Base-by-base conservation (phyloP, 2,888 invertebrate species). In the Papilio gigon region DNA sequence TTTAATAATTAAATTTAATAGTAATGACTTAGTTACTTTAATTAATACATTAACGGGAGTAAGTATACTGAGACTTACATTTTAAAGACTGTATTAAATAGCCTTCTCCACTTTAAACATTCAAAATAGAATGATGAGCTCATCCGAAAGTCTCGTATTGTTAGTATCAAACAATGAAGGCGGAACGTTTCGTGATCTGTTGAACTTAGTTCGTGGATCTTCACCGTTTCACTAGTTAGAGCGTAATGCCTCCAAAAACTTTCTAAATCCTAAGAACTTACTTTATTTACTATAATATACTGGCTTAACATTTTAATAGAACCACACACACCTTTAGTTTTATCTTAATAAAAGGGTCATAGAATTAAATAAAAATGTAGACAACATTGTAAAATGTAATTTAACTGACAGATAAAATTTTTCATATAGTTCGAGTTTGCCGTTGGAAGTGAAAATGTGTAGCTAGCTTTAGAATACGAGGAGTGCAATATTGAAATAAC, bases 211-310 rank as follows among this genome's bases (percentile, higher is more conserved):
- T 60, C 47, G 22, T 14, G 8, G 37, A 65, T 60, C 37, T 50
- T 66, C 60, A 66, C 47, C 1, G 47, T 17, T 66, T 44, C 60
- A 47, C 1, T 11, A 56, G 64, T 53, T 37, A 17, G 56, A 27
- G 47, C 59, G 65, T 20, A 58, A 65, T 25, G 44, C 44, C 47
- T 66, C 25, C 47, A 60, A 47, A 60, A 65, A 14, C 53, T 33
- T 35, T 1, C n/a, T n/a, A n/a, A n/a, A n/a, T n/a, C n/a, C n/a
- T n/a, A n/a, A n/a, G n/a, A n/a, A n/a, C n/a, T n/a, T n/a, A n/a
- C n/a, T n/a, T n/a, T n/a, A n/a, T n/a, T n/a, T n/a, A n/a, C n/a
- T n/a, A n/a, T n/a, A n/a, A n/a, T n/a, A n/a, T n/a, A n/a, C n/a
- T n/a, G n/a, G n/a, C n/a, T n/a, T n/a, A n/a, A n/a, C n/a, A n/a